phyloP scores from a whole-genome alignment of 2,797 vertebrate genomes.

The Sebastes glaucus region DNA sequence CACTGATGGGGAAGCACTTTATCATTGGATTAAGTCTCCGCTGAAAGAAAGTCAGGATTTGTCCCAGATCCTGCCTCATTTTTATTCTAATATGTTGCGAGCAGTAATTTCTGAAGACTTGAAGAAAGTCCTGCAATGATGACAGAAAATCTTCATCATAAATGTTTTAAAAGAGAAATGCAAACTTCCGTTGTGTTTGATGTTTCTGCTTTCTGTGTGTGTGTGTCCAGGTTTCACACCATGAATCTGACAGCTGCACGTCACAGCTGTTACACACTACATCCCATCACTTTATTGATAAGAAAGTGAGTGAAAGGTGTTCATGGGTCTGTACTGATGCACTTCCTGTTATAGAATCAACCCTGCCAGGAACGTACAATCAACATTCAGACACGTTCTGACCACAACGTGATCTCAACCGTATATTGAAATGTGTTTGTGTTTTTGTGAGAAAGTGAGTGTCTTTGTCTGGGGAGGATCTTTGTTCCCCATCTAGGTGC shows the following conservation, averaged over 20 bases:
- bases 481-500: too few relatives aligned
- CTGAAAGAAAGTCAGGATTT: constrained; percentile 28
- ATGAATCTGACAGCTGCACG: constrained; percentile 9
- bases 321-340: neutral
- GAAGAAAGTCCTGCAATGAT: constrained; percentile 22
- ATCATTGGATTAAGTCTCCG: constrained; percentile 46
- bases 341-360: neutral
- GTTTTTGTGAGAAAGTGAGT: too few relatives aligned
- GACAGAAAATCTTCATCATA: neutral
- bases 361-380: neutral
- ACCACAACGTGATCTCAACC: neutral
- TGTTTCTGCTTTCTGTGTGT: neutral
- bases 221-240: neutral
- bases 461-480: too few relatives aligned
- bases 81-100: constrained; percentile 28
- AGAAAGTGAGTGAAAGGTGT: neutral
- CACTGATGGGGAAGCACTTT: constrained; percentile 49
- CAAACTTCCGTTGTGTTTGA: neutral
- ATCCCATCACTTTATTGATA: constrained; percentile 10
- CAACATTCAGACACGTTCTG: neutral
- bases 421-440: too few relatives aligned
- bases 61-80: constrained; percentile 33
- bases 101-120: constrained; percentile 22
- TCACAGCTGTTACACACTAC: constrained; percentile 11
- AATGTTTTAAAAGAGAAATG: constrained; percentile 18